phyloP scores from a whole-genome alignment of 1,140 invertebrate genomes.

The Drosophila bocqueti region DNA sequence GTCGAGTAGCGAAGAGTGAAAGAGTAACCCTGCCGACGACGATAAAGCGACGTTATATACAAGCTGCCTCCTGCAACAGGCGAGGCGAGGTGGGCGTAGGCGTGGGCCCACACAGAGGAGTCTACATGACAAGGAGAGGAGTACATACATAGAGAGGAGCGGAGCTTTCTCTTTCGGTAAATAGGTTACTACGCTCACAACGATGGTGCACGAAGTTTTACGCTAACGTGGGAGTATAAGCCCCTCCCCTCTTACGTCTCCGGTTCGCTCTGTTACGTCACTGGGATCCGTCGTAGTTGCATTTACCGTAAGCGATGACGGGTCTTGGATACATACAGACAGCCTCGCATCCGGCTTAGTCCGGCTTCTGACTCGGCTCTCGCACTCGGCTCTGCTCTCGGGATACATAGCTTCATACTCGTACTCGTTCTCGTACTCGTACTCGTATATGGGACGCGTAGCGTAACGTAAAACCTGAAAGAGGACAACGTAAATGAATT shows the following conservation, averaged over 20 bases:
- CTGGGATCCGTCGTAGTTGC: constrained; percentile 40
- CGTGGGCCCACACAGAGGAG: neutral
- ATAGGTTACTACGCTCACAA: constrained; percentile 77
- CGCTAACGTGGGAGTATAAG: constrained; percentile 60
- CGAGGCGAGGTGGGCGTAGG: constrained; percentile 13
- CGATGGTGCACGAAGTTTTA: constrained; percentile 71
- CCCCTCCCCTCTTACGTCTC: neutral
- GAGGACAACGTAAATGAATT: constrained; percentile 82
- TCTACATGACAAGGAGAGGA: neutral
- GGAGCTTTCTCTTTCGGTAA: constrained; percentile 46
- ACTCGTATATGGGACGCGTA: constrained; percentile 70
- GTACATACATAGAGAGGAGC: constrained; percentile 3
- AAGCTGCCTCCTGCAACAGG: constrained; percentile 44
- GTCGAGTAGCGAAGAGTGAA: constrained; percentile 2
- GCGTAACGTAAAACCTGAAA: constrained; percentile 78
- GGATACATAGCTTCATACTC: constrained; percentile 10
- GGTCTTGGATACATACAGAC: constrained; percentile 20
- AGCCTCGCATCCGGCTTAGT: neutral
- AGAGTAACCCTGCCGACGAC: constrained; percentile 26
- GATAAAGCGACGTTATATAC: constrained; percentile 3
- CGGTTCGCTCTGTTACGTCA: constrained; percentile 62
- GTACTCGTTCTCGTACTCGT: constrained; percentile 43
- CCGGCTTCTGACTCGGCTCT: constrained; percentile 2
- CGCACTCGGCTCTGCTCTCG: neutral
- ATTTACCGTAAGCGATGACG: constrained; percentile 60